A percentile compares a stretch with the other conserved stretches of the same genome.
phyloP scores from a whole-genome alignment of 2,113 vertebrate genomes.

The Bos indicus region DNA sequence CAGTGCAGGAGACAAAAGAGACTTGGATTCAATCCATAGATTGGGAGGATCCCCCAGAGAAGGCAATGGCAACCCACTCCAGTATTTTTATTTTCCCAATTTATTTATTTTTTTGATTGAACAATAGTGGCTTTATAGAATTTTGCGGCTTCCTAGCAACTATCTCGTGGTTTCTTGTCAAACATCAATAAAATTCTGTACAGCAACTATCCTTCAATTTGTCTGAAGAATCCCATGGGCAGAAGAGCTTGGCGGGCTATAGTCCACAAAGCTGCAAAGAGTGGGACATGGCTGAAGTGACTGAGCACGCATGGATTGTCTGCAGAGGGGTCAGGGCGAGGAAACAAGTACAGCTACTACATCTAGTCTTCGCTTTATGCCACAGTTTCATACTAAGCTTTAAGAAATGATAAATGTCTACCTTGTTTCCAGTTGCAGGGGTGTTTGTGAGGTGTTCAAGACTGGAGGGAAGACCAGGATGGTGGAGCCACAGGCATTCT shows the following conservation, averaged over 20 bases:
- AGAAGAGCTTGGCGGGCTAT: background rate
- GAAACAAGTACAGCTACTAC: too few relatives aligned
- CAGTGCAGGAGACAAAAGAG: background rate
- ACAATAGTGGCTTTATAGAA: background rate
- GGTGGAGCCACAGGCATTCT: too few relatives aligned
- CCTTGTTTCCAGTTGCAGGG: background rate
- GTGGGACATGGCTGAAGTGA: rapidly evolving
- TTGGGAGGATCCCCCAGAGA: background rate
- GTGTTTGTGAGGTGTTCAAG: background rate
- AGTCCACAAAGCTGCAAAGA: background rate
- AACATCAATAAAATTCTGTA: background rate
- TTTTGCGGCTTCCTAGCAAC: background rate
- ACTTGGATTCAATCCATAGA: background rate
- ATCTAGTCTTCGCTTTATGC: background rate
- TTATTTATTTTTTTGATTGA: background rate
- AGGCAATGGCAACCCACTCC: background rate
- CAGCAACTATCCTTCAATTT: background rate
- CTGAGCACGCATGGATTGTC: rapidly evolving
- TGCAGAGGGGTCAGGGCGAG: background rate
- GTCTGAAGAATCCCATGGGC: background rate
- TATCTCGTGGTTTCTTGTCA: background rate
- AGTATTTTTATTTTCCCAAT: background rate
- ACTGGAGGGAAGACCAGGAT: background rate
- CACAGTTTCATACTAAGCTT: background rate
- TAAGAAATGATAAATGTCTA: background rate